Evolutionary conservation across 2,797 vertebrate species (phyloP).

Genomic region (Lophius americanus): DNA sequence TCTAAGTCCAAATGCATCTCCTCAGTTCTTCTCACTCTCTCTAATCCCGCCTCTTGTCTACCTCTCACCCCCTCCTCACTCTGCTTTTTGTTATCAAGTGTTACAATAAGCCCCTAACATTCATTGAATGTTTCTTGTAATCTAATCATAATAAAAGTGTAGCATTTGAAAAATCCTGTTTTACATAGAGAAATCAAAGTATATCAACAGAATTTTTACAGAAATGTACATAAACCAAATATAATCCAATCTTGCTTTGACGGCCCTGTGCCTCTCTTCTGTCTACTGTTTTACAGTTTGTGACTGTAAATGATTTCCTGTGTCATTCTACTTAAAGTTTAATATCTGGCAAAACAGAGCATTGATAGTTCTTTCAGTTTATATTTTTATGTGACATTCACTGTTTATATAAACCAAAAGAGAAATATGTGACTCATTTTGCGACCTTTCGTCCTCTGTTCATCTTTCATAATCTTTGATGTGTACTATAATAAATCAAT

Average conservation of each 20-base stretch:
- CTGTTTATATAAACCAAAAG: conserved; percentile 79
- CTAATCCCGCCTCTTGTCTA: conserved; percentile 43
- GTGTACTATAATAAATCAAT: conserved; percentile 82
- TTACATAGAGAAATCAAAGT: conserved; percentile 62
- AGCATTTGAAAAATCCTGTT: conserved; percentile 73
- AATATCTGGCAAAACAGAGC: conserved; percentile 82
- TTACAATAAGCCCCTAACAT: conserved; percentile 69
- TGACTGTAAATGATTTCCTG: conserved; percentile 89
- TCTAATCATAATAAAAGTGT: conserved; percentile 75
- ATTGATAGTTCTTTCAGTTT: conserved; percentile 80
- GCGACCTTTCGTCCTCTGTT: conserved; percentile 74
- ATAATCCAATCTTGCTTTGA: conserved; percentile 74
- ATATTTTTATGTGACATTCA: conserved; percentile 83
- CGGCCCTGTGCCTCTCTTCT: conserved; percentile 72
- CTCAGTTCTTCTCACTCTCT: conserved; percentile 50
- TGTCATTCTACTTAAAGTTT: conserved; percentile 85
- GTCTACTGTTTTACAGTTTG: conserved; percentile 88
- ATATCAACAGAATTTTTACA: conserved; percentile 72
- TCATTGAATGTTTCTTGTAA: conserved; percentile 83
- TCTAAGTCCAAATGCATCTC: conserved; percentile 38
- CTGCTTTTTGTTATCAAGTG: conserved; percentile 65
- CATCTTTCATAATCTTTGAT: conserved; percentile 78
- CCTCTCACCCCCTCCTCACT: conserved; percentile 49
- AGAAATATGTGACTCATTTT: conserved; percentile 78
- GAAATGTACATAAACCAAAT: conserved; percentile 77